phyloP scores from a whole-genome alignment of 2,888 invertebrate species.

The Orthosia cruda region DNA sequence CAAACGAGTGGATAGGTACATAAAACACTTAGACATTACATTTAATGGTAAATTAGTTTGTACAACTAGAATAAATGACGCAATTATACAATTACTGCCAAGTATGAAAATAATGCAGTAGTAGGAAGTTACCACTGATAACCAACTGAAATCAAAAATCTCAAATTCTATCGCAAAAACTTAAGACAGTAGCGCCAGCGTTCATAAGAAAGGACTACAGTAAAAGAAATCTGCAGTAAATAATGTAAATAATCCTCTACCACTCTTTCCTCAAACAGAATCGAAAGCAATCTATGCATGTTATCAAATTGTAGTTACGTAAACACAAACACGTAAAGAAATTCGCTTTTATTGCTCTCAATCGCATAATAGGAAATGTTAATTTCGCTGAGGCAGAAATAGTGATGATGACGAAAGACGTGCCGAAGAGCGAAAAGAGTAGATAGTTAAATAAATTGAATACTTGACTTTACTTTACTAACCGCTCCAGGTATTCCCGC shows the following conservation, averaged over 20 bases:
- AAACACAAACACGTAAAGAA: slow-evolving; percentile 62
- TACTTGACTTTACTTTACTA: slow-evolving; percentile 91
- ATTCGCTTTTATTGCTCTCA: slow-evolving; percentile 65
- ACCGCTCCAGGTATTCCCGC: slow-evolving; percentile 98
- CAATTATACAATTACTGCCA: slow-evolving; percentile 8
- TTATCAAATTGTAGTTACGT: slow-evolving; percentile 64
- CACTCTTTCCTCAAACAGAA: slow-evolving; percentile 48
- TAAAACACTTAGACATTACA: not conserved
- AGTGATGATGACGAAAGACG: slow-evolving; percentile 15
- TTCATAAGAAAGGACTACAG: no score
- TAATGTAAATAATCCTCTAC: no score
- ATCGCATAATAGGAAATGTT: slow-evolving; percentile 49
- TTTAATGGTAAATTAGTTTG: slow-evolving; percentile 18
- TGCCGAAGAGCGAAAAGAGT: slow-evolving; percentile 38
- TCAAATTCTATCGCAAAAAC: not conserved
- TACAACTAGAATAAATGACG: slow-evolving; percentile 8
- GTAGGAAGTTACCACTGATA: not conserved
- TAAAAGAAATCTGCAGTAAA: no score
- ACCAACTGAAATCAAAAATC: not conserved
- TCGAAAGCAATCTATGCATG: slow-evolving; percentile 51
- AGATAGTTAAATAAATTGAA: slow-evolving; percentile 66
- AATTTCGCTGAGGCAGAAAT: slow-evolving; percentile 59
- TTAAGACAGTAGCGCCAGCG: not conserved
- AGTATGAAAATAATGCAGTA: not conserved
- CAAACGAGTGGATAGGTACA: not conserved